Percentiles rank a stretch among this genome's conserved stretches.
phyloP scores from a whole-genome alignment of 2,888 invertebrate genomes.

The Thecophora atra region DNA sequence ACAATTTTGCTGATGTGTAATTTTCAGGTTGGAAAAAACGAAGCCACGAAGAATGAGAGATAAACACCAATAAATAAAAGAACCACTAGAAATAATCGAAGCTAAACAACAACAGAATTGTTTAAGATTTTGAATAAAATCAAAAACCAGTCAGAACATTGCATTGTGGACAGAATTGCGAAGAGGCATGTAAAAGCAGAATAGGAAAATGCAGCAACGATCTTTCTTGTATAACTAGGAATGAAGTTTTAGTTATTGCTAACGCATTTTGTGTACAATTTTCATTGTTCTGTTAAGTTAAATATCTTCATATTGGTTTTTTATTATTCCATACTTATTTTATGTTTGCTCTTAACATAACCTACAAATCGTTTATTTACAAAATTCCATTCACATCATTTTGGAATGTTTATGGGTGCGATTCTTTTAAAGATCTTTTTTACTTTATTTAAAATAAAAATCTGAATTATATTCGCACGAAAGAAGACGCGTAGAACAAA shows the following conservation, averaged over 20 bases:
- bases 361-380: neutral
- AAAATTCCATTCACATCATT: neutral
- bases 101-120: neutral
- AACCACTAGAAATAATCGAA: constrained; percentile 16
- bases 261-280: neutral
- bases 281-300: neutral
- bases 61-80: neutral
- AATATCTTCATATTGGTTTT: constrained; percentile 10
- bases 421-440: no score
- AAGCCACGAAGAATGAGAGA: neutral
- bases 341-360: neutral
- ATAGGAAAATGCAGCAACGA: neutral
- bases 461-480: no score
- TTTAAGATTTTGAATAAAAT: constrained; percentile 1
- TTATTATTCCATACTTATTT: neutral
- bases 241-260: no score
- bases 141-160: constrained; percentile 22
- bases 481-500: neutral
- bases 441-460: no score
- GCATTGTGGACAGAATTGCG: constrained; percentile 4
- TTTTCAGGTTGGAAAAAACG: no score
- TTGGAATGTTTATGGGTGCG: neutral
- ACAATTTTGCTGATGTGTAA: neutral
- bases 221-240: neutral
- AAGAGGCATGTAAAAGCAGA: neutral